Evolutionary conservation across 2,113 vertebrate genomes (phyloP).

Genomic region (Rhynchomys soricoides): DNA sequence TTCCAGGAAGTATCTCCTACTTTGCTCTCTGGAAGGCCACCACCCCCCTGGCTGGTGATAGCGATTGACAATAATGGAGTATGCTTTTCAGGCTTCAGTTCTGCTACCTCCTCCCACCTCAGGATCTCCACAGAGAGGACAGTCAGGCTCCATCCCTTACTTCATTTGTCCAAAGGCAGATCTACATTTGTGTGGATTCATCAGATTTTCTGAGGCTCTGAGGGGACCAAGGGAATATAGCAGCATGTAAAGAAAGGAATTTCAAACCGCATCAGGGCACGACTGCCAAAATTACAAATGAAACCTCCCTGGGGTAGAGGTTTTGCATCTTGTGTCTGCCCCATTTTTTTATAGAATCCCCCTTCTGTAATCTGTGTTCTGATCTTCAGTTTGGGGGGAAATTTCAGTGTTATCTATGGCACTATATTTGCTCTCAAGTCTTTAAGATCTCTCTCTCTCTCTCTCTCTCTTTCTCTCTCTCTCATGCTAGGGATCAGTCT

Average conservation of each 20-base stretch:
- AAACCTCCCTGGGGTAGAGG: background rate
- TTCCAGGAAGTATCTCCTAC: background rate
- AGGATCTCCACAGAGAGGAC: background rate
- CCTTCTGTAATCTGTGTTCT: background rate
- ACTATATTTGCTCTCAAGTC: background rate
- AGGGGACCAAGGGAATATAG: background rate
- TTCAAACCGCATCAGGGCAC: background rate
- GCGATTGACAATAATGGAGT: background rate
- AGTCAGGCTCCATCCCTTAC: background rate
- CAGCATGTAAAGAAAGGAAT: background rate
- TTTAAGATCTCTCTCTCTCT: background rate
- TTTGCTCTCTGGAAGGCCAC: background rate
- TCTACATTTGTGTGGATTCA: background rate
- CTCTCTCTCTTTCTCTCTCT: no score
- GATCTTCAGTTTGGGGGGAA: background rate
- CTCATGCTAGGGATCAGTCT: background rate
- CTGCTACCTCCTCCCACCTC: background rate
- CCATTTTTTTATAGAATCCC: background rate
- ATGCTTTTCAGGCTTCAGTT: background rate
- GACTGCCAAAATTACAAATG: background rate
- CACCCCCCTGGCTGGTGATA: background rate
- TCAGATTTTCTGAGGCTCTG: background rate
- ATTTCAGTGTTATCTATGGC: background rate
- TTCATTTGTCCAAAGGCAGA: background rate
- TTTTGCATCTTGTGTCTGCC: background rate